phyloP scores from a whole-genome alignment of 2,113 vertebrate species.

The Hypanus sabinus region DNA sequence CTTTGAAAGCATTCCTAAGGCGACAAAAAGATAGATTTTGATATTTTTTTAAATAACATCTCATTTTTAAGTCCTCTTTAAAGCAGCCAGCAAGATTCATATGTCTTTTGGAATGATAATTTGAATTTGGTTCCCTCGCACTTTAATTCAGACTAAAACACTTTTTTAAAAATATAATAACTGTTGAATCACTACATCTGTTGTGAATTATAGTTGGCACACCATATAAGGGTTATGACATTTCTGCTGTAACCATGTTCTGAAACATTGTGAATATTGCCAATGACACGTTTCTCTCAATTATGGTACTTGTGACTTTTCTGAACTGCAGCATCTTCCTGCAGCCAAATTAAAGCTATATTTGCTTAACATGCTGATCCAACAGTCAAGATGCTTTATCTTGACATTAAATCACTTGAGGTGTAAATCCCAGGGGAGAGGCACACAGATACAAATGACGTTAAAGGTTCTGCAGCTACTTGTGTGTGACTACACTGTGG shows the following conservation, averaged over 20 bases:
- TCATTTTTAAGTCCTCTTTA: conserved; percentile 74
- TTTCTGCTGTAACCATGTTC: conserved; percentile 35
- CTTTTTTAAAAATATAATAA: conserved; percentile 22
- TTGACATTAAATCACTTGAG: conserved; percentile 18
- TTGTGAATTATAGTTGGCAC: conserved; percentile 27
- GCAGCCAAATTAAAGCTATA: conserved; percentile 31
- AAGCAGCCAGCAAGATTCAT: conserved; percentile 55
- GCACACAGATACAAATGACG: not conserved
- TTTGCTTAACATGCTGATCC: conserved; percentile 32
- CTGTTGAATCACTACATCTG: conserved; percentile 25
- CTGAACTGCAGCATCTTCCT: conserved; percentile 25
- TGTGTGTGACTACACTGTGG: not conserved
- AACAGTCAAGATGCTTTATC: conserved; percentile 13
- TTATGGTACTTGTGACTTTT: conserved; percentile 32
- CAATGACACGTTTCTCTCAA: conserved; percentile 36
- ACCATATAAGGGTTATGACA: conserved; percentile 31
- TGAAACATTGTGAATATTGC: conserved; percentile 35
- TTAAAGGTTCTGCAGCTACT: not conserved
- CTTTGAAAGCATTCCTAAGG: conserved; percentile 75
- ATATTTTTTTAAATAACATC: conserved; percentile 55
- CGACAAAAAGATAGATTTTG: conserved; percentile 76
- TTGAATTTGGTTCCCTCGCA: conserved; percentile 14
- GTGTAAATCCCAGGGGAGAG: conserved; percentile 1
- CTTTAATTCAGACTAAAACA: conserved; percentile 35
- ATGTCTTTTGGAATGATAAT: conserved; percentile 28